Percentiles rank a stretch among this genome's conserved stretches.
Evolutionary conservation across 2,888 invertebrate species (phyloP).

Genomic region (Podabrus alpinus): DNA sequence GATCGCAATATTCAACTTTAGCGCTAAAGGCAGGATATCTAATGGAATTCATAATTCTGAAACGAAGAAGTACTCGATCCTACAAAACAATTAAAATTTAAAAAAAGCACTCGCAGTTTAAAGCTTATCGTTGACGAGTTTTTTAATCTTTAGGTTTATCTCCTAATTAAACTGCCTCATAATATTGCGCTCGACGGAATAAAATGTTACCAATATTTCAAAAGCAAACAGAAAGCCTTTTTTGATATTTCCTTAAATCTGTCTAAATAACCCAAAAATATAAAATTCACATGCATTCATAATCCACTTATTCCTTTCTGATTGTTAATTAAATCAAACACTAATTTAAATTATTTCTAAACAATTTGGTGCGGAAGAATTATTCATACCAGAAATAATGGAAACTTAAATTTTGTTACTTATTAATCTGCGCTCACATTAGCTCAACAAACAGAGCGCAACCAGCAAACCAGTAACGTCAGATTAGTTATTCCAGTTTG

Average conservation of each 20-base stretch:
- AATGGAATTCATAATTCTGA: no score
- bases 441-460: no score
- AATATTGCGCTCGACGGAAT: neutral
- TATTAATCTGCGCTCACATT: no score
- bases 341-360: neutral
- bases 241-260: neutral
- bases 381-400: neutral
- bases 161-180: neutral
- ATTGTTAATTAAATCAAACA: neutral
- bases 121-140: neutral
- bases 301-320: neutral
- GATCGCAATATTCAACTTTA: no score
- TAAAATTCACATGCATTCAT: neutral
- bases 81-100: no score
- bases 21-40: no score
- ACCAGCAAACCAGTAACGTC: no score
- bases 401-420: no score
- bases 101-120: no score
- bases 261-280: neutral
- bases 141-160: neutral
- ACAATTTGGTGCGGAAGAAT: neutral
- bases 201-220: neutral
- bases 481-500: no score
- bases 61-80: no score
- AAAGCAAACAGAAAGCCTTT: neutral